Evolutionary conservation across 2,113 vertebrate species (phyloP).

Genomic region (Toxostoma redivivum): DNA sequence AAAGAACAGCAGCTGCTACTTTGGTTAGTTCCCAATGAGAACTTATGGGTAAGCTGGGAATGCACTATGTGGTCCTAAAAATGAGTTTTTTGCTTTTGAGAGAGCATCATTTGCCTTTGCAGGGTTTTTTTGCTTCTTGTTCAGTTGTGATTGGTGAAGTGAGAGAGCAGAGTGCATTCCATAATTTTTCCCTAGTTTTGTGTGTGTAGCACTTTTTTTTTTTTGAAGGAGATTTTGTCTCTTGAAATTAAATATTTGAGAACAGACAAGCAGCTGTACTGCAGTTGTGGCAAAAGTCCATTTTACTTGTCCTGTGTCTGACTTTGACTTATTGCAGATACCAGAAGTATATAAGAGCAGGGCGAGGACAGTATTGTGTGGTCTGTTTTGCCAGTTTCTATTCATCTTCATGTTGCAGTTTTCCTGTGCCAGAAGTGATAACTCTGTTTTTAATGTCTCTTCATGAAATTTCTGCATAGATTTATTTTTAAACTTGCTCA

Average conservation of each 20-base stretch:
- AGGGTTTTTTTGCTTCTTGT: background rate
- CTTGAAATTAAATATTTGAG: background rate
- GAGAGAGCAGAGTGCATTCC: background rate
- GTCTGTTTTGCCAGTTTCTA: background rate
- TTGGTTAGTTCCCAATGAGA: background rate
- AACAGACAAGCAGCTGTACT: background rate
- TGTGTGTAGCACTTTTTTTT: background rate
- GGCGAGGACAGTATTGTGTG: background rate
- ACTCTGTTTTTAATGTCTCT: background rate
- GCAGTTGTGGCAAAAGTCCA: background rate
- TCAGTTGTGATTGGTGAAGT: rapidly evolving
- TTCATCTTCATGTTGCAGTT: background rate
- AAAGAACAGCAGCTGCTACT: background rate
- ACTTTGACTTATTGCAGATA: background rate
- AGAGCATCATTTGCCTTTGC: background rate
- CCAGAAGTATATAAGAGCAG: background rate
- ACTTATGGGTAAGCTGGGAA: background rate
- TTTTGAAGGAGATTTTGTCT: background rate
- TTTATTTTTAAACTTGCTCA: background rate
- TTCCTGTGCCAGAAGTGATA: background rate
- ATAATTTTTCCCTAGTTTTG: background rate
- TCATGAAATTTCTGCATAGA: background rate
- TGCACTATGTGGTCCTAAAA: background rate
- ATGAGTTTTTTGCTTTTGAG: background rate
- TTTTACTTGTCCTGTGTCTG: background rate